Percentiles rank a stretch among this genome's conserved stretches.
Evolutionary conservation across 2,113 vertebrate species (phyloP).

Genomic region (Lepisosteus oculatus): DNA sequence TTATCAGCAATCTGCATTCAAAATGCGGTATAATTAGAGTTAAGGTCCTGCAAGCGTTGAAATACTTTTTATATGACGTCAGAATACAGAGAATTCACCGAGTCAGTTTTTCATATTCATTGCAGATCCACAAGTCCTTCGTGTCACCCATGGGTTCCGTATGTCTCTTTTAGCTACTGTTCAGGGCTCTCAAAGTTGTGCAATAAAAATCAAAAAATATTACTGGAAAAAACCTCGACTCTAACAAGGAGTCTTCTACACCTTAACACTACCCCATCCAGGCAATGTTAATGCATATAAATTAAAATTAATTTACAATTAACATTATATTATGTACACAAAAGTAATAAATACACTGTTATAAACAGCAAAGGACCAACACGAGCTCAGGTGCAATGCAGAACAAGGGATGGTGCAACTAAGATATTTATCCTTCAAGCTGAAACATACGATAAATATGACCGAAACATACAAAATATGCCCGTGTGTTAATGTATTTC

Average conservation of each 20-base stretch:
- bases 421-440: constrained; percentile 29
- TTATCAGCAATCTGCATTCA: constrained; percentile 57
- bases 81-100: not conserved
- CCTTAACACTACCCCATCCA: constrained; percentile 83
- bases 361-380: constrained; percentile 95
- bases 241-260: constrained; percentile 88
- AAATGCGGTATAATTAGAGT: constrained; percentile 35
- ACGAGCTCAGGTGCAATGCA: constrained; percentile 83
- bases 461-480: constrained; percentile 12
- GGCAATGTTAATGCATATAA: constrained; percentile 98
- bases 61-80: not conserved
- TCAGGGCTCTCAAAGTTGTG: constrained; percentile 61
- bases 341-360: constrained; percentile 98
- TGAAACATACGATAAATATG: constrained; percentile 11
- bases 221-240: constrained; percentile 75
- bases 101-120: not conserved
- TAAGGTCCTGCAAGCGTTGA: constrained; percentile 5
- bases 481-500: constrained; percentile 5
- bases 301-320: constrained; percentile 97
- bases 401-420: constrained; percentile 66
- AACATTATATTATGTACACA: constrained; percentile 96
- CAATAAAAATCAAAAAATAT: constrained; percentile 78
- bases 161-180: constrained; percentile 67
- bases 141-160: constrained; percentile 46
- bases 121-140: constrained; percentile 1